Base-by-base conservation (phyloP, 2,888 invertebrate genomes). In the Zelleria hepariella region DNA sequence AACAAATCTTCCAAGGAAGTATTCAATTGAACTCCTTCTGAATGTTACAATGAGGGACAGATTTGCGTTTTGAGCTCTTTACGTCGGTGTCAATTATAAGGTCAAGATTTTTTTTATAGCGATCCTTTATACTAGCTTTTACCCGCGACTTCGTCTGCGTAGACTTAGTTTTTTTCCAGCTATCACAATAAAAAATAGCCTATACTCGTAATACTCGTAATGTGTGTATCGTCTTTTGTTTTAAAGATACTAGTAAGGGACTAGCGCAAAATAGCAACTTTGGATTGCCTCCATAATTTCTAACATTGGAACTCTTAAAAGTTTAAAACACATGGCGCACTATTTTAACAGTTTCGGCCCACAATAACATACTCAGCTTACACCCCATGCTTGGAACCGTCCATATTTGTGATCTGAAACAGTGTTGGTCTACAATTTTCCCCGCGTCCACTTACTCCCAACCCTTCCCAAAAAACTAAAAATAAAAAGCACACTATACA, bases 361-460 rank as follows among this genome's bases (percentile, higher is more conserved):
- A 42, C 32, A 42, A 42, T 42, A 42, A 42, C 32, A 42, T 42
- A 42, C 32, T 42, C 32, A 42, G 32, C 32, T 42, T 10, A 10
- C 32, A 42, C 32, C 32, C 32, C 32, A 42, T 15, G 32, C 60
- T 69, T 74, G 72, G 76, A 73, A 80, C 54, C 1, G 24, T 27
- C 83, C 82, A 82, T 70, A 83, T 74, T 78, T 75, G 74, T 69
- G 70, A 73, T 75, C 75, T 70, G 70, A 74, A 80, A 80, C 71
- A 75, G 74, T 78, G 75, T 80, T 77, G 82, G 85, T 82, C 78
- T 81, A 77, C 84, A 82, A 80, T 79, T 82, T 80, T 85, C 77
- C 80, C 83, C 73, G 76, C 75, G 85, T 84, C 86, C 85, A 86
- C 86, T 86, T 80, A 74, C 71, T 60, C 32, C 15, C 79, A 81